Evolutionary conservation across 2,888 invertebrate genomes (phyloP), one percentile per base, ranked within the genome.

Genomic region (Tineola bisselliella): DNA sequence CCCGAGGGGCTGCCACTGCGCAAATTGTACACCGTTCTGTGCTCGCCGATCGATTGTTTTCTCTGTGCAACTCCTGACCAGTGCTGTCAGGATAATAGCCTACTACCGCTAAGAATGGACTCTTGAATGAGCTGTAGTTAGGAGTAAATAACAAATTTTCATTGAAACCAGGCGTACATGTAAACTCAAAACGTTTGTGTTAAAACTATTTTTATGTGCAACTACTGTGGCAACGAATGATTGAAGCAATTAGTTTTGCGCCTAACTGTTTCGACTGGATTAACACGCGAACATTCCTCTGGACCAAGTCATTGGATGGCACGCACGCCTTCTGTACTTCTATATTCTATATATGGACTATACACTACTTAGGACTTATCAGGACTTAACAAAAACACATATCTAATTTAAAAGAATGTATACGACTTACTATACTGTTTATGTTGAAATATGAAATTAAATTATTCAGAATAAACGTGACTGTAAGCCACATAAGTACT

Each of bases 1-100:
- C 84, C 77, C 70, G 76, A 75, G 79, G 77, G 77, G 76, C 78
- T 78, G 80, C 77, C 81, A 75, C 81, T 78, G 79, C 74, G 77
- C 80, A 84, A 84, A 86, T 84, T 84, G 83, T 77, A 77, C 73
- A 67, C 70, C 69, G 69, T 38, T 54, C 38, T 30, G 52, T 54
- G 61, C 44, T 19, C 33, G 57, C 44, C 69, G 70, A 79, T 77
- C 78, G 75, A 79, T 81, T 83, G 83, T 83, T 79, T 63, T 63
- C 62, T 63, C 57, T 61, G 62, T 30, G 33, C 60, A 44, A 33
- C 60, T 58, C 61, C 63, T 48, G 63, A 59, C 13, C 61, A 44
- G 11, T 59, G 30, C 54, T 63, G 63, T 43, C 63, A 62, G 59
- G 62, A 57, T 63, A 63, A 63, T 63, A 33, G 60, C 52, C 52